phyloP scores from a whole-genome alignment of 2,113 vertebrate species.

The Pachypanchax playfairii region DNA sequence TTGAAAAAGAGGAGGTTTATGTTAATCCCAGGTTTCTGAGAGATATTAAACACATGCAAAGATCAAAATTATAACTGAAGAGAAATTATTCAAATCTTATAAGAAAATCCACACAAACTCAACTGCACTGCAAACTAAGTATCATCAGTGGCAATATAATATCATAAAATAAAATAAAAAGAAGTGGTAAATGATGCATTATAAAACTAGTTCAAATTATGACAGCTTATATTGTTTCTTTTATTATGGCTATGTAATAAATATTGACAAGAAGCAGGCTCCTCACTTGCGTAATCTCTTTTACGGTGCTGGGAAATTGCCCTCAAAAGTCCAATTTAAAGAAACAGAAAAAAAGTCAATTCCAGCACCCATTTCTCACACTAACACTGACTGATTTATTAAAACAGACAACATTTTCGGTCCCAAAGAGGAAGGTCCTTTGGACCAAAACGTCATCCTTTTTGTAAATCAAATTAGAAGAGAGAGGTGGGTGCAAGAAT shows the following conservation, averaged over 20 bases:
- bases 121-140: too few species aligned
- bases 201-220: neutral
- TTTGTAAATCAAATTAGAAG: constrained; percentile 8
- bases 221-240: constrained; percentile 4
- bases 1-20: neutral
- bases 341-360: constrained; percentile 11
- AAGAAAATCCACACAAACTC: neutral
- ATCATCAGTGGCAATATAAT: too few species aligned
- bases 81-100: neutral
- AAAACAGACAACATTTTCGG: neutral
- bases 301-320: neutral
- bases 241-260: constrained; percentile 18
- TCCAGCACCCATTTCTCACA: neutral
- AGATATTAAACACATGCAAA: neutral
- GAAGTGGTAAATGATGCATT: neutral
- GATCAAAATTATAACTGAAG: neutral
- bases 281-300: neutral
- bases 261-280: constrained; percentile 9
- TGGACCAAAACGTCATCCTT: constrained; percentile 1
- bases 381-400: constrained; percentile 2
- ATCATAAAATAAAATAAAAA: neutral
- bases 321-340: neutral
- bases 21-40: neutral
- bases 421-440: neutral
- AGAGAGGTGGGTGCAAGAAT: neutral